Evolutionary conservation across 2,888 invertebrate species (phyloP).

Genomic region (Thereva nobilitata): DNA sequence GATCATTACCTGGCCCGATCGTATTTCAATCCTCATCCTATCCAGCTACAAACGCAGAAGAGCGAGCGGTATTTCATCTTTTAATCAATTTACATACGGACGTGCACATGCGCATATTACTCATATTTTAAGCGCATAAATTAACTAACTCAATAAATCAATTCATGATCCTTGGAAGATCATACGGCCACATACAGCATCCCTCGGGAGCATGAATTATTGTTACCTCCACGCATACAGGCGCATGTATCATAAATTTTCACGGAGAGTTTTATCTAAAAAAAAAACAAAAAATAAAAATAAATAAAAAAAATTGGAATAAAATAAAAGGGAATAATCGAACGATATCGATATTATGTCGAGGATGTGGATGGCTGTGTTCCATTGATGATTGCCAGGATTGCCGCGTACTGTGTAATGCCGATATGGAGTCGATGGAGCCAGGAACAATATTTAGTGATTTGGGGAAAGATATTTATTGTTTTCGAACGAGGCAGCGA

Average conservation of each 20-base stretch:
- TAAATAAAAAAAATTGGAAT: too few species aligned
- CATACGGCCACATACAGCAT: constrained; percentile 26
- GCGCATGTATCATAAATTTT: constrained; percentile 40
- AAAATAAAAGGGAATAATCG: too few species aligned
- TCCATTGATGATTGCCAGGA: not conserved
- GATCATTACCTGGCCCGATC: not conserved
- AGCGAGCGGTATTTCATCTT: constrained; percentile 38
- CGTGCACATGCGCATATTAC: constrained; percentile 34
- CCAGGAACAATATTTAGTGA: constrained; percentile 35
- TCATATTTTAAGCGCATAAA: constrained; percentile 39
- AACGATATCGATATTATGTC: not conserved
- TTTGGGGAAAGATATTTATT: constrained; percentile 45
- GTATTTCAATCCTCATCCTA: not conserved
- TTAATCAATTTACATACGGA: constrained; percentile 40
- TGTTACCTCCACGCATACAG: constrained; percentile 40
- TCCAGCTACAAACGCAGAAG: not conserved
- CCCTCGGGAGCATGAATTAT: constrained; percentile 39
- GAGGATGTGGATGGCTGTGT: constrained; percentile 8
- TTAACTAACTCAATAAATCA: constrained; percentile 42
- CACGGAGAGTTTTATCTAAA: constrained; percentile 30
- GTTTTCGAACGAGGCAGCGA: constrained; percentile 46
- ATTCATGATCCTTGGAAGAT: constrained; percentile 39
- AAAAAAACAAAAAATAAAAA: constrained; percentile 10
- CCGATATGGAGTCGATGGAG: constrained; percentile 24
- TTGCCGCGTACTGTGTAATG: constrained; percentile 20